phyloP scores from a whole-genome alignment of 2,113 vertebrate species.

The Leptodactylus fuscus region DNA sequence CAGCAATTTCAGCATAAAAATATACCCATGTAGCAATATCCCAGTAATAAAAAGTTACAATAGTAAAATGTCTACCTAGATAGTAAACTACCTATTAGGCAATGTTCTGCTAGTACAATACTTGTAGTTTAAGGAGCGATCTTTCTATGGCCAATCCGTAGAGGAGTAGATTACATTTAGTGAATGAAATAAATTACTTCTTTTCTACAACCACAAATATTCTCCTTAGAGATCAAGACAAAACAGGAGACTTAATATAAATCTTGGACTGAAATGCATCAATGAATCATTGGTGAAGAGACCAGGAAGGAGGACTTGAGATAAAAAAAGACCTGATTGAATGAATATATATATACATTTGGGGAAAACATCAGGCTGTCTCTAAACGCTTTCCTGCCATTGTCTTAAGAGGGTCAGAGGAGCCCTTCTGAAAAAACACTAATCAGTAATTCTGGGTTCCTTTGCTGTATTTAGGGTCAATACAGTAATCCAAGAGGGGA shows the following conservation, averaged over 20 bases:
- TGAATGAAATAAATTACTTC: slow-evolving; percentile 8
- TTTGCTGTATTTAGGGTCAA: slow-evolving; percentile 38
- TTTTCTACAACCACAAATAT: slow-evolving; percentile 23
- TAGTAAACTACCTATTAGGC: too few relatives aligned
- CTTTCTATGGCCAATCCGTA: background rate
- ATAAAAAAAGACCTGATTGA: slow-evolving; percentile 59
- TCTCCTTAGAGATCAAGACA: slow-evolving; percentile 28
- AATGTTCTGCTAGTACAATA: background rate
- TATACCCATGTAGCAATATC: background rate
- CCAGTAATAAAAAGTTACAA: background rate
- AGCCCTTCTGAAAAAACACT: slow-evolving; percentile 57
- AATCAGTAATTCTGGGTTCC: slow-evolving; percentile 55
- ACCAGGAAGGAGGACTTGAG: slow-evolving; percentile 54
- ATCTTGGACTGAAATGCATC: slow-evolving; percentile 23
- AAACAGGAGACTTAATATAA: slow-evolving; percentile 28
- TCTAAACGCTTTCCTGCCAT: slow-evolving; percentile 56
- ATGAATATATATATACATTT: slow-evolving; percentile 58
- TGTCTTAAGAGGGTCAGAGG: slow-evolving; percentile 59
- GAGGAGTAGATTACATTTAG: background rate
- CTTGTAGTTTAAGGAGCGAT: background rate
- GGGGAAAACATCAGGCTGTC: slow-evolving; percentile 60
- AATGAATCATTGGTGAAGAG: slow-evolving; percentile 54
- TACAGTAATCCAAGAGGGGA: slow-evolving; percentile 52
- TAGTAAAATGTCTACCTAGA: too few relatives aligned
- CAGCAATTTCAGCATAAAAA: too few relatives aligned